phyloP scores from a whole-genome alignment of 2,888 invertebrate genomes.

The Nephrotoma guestfalica region DNA sequence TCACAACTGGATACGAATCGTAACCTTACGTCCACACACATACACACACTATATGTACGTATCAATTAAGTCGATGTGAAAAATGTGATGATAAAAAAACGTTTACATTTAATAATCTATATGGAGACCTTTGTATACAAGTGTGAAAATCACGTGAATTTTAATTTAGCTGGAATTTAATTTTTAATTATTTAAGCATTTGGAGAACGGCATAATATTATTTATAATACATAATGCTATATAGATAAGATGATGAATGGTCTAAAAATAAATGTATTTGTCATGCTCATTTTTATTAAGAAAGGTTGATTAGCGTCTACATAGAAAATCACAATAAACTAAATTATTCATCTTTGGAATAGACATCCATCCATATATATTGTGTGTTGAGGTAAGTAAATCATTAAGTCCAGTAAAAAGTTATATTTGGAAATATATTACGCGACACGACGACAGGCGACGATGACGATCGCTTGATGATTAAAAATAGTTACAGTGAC shows the following conservation, averaged over 20 bases:
- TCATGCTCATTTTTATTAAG: background rate
- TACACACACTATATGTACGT: background rate
- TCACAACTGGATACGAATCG: background rate
- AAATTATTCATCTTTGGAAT: background rate
- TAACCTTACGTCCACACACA: background rate
- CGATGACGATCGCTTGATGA: background rate
- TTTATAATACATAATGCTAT: background rate
- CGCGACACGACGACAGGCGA: background rate
- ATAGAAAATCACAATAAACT: background rate
- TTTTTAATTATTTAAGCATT: background rate
- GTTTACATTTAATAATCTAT: background rate
- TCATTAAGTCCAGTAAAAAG: background rate
- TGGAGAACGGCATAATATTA: background rate
- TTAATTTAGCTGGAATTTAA: background rate
- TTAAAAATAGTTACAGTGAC: background rate
- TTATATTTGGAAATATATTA: background rate
- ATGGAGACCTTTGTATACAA: background rate
- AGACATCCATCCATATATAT: background rate
- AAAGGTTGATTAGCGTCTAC: background rate
- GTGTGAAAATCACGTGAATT: background rate
- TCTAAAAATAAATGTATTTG: background rate
- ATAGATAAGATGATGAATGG: background rate
- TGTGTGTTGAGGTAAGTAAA: too few species aligned
- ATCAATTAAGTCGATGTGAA: background rate
- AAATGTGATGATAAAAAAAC: background rate